Percentiles rank a stretch among this genome's conserved stretches.
Conservation (phyloP, 1,140 invertebrate genomes). For the Drosophila quadrilineata region DNA sequence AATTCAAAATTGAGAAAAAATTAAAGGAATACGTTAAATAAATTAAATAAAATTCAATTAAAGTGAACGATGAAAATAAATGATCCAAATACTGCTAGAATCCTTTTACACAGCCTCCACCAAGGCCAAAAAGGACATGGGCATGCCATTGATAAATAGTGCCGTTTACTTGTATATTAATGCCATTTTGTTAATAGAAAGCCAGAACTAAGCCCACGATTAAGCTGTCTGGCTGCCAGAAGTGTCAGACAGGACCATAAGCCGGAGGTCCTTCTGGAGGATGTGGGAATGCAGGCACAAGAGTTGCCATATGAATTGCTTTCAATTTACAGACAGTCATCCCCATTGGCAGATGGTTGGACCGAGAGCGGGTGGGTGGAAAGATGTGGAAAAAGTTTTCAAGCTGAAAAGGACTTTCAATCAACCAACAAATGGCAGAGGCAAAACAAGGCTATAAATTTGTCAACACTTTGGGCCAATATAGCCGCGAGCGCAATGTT, state of each 20-base stretch:
- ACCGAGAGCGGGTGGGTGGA: too few species aligned
- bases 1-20: too few species aligned
- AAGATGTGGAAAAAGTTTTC: conserved; percentile 6
- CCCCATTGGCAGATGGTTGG: too few species aligned
- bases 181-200: conserved; percentile 35
- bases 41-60: conserved; percentile 1
- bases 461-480: conserved; percentile 67
- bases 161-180: conserved; percentile 20
- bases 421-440: conserved; percentile 47
- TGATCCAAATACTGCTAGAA: conserved; percentile 8
- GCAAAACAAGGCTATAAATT: conserved; percentile 75
- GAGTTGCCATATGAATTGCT: conserved; percentile 14
- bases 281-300: neutral
- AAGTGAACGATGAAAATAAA: conserved; percentile 7
- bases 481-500: conserved; percentile 18
- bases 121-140: neutral
- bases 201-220: conserved; percentile 36
- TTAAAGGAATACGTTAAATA: neutral
- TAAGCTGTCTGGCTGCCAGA: conserved; percentile 49
- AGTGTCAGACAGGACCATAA: conserved; percentile 8
- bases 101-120: neutral
- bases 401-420: conserved; percentile 51
- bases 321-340: conserved; percentile 51
- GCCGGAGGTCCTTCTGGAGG: neutral
- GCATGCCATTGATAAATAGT: conserved; percentile 22